phyloP scores from a whole-genome alignment of 2,113 vertebrate genomes.

The Cynopterus brachyotis region DNA sequence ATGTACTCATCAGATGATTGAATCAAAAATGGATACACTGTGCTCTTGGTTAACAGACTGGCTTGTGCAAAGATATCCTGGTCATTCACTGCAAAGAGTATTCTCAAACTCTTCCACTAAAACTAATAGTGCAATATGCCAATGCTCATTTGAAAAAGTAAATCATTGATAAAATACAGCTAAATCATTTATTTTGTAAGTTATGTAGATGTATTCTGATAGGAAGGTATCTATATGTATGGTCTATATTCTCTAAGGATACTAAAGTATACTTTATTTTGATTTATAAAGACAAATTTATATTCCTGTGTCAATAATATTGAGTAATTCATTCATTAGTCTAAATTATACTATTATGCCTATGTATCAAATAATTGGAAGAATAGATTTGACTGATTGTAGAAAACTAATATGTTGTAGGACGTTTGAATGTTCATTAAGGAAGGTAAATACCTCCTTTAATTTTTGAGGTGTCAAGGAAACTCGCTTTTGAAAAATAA shows the following conservation, averaged over 20 bases:
- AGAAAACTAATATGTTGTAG: background rate
- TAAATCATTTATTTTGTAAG: background rate
- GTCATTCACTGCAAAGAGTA: background rate
- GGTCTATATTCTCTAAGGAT: background rate
- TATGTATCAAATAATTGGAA: background rate
- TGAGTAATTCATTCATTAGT: background rate
- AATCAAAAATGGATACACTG: background rate
- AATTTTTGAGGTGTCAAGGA: background rate
- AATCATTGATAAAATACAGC: background rate
- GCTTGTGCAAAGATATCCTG: background rate
- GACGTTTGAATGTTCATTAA: background rate
- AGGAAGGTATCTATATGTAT: background rate
- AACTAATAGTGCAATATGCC: background rate
- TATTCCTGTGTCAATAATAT: background rate
- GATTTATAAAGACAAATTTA: background rate
- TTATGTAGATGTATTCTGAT: background rate
- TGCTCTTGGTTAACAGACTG: background rate
- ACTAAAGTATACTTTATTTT: constrained; percentile 22
- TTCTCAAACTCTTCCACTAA: background rate
- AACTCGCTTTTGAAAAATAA: background rate
- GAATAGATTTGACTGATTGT: background rate
- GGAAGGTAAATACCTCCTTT: background rate
- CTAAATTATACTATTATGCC: background rate
- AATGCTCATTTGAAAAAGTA: background rate
- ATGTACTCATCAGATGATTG: background rate